phyloP scores from a whole-genome alignment of 2,113 vertebrate genomes.

The Malurus elegans region DNA sequence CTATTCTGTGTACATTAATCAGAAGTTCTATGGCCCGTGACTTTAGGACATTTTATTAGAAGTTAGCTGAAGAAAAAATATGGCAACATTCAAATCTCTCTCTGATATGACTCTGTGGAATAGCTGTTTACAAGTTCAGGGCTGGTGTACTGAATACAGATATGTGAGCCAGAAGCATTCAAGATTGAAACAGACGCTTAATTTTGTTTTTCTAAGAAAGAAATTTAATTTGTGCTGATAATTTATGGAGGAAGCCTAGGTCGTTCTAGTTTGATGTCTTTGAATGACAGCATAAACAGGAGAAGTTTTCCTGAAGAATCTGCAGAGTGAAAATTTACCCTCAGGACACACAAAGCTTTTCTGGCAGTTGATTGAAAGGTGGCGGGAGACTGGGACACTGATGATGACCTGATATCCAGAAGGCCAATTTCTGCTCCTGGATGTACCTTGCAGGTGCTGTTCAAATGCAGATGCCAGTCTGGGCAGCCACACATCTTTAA shows the following conservation, averaged over 20 bases:
- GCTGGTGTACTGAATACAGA: not conserved
- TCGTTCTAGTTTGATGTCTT: not conserved
- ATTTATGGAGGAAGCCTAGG: not conserved
- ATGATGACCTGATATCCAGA: not conserved
- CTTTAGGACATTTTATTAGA: not conserved
- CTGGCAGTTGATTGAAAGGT: not conserved
- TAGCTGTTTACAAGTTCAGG: not conserved
- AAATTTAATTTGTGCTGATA: not conserved
- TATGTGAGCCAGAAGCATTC: not conserved
- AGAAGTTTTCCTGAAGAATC: not conserved
- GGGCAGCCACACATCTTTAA: not conserved
- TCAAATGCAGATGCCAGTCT: not conserved
- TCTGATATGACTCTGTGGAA: not conserved
- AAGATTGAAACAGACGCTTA: not conserved
- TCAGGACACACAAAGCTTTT: not conserved
- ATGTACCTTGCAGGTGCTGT: not conserved
- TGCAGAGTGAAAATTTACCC: not conserved
- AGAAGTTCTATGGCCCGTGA: not conserved
- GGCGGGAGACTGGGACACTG: not conserved
- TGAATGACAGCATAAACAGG: not conserved
- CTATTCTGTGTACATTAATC: not conserved
- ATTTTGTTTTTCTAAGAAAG: not conserved
- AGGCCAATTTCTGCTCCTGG: not conserved
- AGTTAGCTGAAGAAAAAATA: not conserved
- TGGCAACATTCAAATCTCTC: not conserved